These are phyloP conservation scores for Acrocephalus scirpaceus DNA, from an alignment of 2,797 vertebrate species.

Conservation along the genomic window DNA sequence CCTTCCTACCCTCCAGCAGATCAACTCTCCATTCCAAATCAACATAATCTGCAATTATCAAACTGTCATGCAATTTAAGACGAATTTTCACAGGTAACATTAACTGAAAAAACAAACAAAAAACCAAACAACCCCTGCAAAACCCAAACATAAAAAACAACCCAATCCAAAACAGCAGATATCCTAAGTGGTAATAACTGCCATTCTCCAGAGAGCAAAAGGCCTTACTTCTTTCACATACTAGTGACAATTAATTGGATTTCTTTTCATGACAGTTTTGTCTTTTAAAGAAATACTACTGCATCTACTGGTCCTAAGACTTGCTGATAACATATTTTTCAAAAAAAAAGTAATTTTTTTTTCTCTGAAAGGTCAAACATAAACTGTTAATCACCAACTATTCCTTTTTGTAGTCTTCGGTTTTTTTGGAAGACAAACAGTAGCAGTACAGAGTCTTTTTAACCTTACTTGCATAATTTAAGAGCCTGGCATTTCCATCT, in stretches of 20 bases:
- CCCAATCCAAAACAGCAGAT: not conserved
- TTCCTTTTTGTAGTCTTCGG: not conserved
- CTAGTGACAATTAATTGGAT: not conserved
- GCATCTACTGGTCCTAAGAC: not conserved
- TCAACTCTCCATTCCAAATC: not conserved
- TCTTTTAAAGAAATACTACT: not conserved
- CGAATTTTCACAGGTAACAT: not conserved
- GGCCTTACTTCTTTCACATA: not conserved
- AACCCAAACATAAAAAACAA: not conserved
- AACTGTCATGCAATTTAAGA: not conserved
- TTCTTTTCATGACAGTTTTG: not conserved
- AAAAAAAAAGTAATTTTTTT: not conserved
- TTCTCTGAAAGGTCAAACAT: not conserved
- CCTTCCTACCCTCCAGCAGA: not conserved
- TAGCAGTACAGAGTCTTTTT: not conserved
- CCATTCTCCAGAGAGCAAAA: not conserved
- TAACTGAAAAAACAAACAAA: not conserved
- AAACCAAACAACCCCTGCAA: rapidly evolving
- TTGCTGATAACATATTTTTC: not conserved
- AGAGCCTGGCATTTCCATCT: not conserved
- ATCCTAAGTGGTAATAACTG: not conserved
- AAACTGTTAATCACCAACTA: not conserved
- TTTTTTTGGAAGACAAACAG: not conserved
- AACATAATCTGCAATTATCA: not conserved
- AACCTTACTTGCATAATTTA: not conserved